Evolutionary conservation across 2,797 vertebrate genomes (phyloP), one percentile per base, ranked within the genome.

Genomic region (Ambastaia sidthimunki): DNA sequence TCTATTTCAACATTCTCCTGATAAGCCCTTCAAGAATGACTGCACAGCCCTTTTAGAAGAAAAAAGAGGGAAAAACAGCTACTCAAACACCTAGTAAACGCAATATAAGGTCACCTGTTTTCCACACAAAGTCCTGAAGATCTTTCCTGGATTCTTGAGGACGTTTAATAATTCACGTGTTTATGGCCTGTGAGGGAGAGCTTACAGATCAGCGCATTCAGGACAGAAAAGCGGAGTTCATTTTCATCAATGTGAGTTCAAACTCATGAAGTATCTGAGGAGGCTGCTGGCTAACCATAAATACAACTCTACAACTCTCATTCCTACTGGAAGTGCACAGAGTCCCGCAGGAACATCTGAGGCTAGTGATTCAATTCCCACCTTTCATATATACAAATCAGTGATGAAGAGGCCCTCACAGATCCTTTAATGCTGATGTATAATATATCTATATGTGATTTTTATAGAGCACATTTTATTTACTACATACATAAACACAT

Each of bases 271-370:
- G 18, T 65, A 50, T 72, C 55, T 9, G 34, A 76, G 73, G 74
- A 80, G 77, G 65, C 18, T 74, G 63, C 59, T 54, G 7, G 25
- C 41, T 69, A 69, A n/a, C n/a, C n/a, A n/a, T n/a, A 85, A 85
- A 84, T 78, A 83, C n/a, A 48, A 65, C 72, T 65, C 73, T 76
- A 37, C 37, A 41, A n/a, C n/a, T 74, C 44, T 19, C 82, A 78
- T 81, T 82, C n/a, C 79, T 66, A 13, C 73, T 65, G 65, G n/a
- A n/a, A n/a, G n/a, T n/a, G n/a, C n/a, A n/a, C n/a, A n/a, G n/a
- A 50, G 80, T 88, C 84, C 84, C 85, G 80, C 84, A 87, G 84
- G 85, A 79, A 66, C 75, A 81, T 86, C 80, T 67, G 72, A 86
- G 72, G 80, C 72, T 71, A 78, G 79, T 78, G 83, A 90, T 87